Evolutionary conservation across 2,797 vertebrate genomes (phyloP), one percentile per base, ranked within the genome.

Genomic region (Euthynnus affinis): DNA sequence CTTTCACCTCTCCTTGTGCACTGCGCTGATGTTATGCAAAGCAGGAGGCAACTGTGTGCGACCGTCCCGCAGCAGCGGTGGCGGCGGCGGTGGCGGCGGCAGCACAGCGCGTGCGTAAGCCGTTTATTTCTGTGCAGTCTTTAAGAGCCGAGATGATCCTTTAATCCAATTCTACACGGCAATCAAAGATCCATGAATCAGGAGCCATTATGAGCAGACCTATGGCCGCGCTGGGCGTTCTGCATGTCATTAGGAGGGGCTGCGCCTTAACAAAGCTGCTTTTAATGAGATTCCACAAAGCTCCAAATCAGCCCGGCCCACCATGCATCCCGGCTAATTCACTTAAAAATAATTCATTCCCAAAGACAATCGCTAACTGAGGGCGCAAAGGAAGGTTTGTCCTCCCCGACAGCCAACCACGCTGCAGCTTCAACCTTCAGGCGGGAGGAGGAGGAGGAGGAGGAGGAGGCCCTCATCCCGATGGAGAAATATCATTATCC

Each of bases 241-340:
- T 89, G 90, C 92, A 92, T 93, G 84, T 91, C 90, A 93, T 95
- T 95, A 93, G 64, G 81, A 56, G 70, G 62, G 79, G 76, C 78
- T 72, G 88, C 29, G 74, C 59, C 61, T 44, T 90, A 90, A 94
- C 91, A 92, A 93, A 93, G 92, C 89, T 88, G 87, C 86, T 92
- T 88, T 91, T 94, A 95, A 95, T 94, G 90, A 93, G 93, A 94
- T 95, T 94, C 89, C 78, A 76, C 91, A 93, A 91, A 93, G 90
- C 90, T 87, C 82, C 76, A 60, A 85, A 90, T 88, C 88, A 88
- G 86, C 78, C 61, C 78, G 63, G 71, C 83, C 89, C 84, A 82
- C 67, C 87, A 77, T 75, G 88, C 89, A 88, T 84, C 87, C 81
- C 32, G 49, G 80, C 78, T 95, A 94, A 95, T 94, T 93, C 78